Evolutionary conservation across 2,888 invertebrate species (phyloP).

Genomic region (Acanthosepion pharaonis): DNA sequence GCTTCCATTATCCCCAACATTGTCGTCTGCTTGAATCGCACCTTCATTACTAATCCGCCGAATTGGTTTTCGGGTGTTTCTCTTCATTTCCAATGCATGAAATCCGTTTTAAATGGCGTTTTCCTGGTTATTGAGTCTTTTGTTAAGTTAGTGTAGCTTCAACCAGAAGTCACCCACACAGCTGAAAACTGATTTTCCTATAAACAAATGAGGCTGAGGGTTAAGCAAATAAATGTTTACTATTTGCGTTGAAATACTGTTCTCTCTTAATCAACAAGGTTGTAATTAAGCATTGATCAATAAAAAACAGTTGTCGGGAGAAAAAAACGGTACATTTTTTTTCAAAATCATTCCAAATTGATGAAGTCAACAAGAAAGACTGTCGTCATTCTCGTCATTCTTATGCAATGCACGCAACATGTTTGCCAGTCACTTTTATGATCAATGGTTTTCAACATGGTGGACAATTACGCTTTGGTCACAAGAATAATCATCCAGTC

Average conservation of each 20-base stretch:
- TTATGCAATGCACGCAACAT: background rate
- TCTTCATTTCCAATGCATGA: conserved; percentile 15
- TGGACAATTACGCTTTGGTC: background rate
- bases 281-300: background rate
- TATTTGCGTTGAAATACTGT: background rate
- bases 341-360: background rate
- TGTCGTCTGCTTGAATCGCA: background rate
- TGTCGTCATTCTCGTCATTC: background rate
- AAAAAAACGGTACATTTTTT: background rate
- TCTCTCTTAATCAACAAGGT: background rate
- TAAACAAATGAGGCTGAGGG: no score
- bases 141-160: background rate
- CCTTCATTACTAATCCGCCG: background rate
- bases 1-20: background rate
- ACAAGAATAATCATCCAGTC: background rate
- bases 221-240: no score
- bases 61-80: background rate
- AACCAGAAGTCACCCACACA: background rate
- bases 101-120: background rate
- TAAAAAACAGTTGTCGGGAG: no score
- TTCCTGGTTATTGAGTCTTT: background rate
- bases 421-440: background rate
- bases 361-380: background rate
- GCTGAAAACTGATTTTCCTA: no score
- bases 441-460: background rate